A percentile compares a stretch with the other conserved stretches of the same genome.
Conservation (phyloP, 1,140 invertebrate genomes). For the Lordiphosa clarofinis region DNA sequence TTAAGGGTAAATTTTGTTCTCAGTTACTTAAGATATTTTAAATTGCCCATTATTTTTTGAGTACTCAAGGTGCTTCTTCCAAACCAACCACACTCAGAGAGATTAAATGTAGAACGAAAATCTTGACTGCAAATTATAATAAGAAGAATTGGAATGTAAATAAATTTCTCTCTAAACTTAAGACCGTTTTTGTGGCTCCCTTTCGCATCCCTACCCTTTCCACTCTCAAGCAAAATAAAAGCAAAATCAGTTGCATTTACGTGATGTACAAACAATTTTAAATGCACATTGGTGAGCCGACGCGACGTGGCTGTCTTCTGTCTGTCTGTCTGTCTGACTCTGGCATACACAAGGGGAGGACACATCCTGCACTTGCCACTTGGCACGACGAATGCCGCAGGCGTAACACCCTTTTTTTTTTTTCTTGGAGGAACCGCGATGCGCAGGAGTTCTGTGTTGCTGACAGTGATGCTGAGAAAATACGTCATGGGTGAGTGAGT, state of each 20-base stretch:
- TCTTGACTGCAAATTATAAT: no score
- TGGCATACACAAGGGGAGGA: background rate
- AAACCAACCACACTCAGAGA: no score
- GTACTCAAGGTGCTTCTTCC: no score
- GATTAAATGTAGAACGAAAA: no score
- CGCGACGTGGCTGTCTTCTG: background rate
- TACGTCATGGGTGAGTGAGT: conserved; percentile 13
- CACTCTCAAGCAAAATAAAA: background rate
- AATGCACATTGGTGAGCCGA: conserved; percentile 8
- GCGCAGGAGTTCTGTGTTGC: conserved; percentile 17
- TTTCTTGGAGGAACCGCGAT: conserved; percentile 24
- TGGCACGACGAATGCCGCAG: conserved; percentile 13
- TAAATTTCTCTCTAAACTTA: no score
- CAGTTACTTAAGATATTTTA: no score
- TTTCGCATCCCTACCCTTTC: background rate
- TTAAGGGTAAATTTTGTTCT: no score
- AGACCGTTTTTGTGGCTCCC: background rate
- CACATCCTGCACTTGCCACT: conserved; percentile 13
- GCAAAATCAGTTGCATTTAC: conserved; percentile 32
- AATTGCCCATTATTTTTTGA: no score
- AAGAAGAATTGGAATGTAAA: no score
- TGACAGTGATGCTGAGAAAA: conserved; percentile 25
- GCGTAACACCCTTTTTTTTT: conserved; percentile 25
- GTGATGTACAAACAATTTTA: conserved; percentile 31
- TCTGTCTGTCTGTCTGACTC: conserved; percentile 1